phyloP scores from a whole-genome alignment of 1,140 invertebrate species.

The Agrypnia vestita region DNA sequence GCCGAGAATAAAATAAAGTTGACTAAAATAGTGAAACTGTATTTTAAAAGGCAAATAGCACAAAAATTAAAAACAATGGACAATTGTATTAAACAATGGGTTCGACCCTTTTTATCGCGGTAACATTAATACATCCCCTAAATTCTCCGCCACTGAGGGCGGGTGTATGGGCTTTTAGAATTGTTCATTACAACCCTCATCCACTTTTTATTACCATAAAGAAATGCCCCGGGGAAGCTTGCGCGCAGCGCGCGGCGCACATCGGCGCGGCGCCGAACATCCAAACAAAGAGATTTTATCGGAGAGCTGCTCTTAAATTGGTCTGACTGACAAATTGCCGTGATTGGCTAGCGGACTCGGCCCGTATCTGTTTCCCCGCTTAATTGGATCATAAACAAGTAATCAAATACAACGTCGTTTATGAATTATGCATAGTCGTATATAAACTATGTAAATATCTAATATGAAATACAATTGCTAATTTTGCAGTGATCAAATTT shows the following conservation, averaged over 20 bases:
- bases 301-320: constrained; percentile 41
- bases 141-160: constrained; percentile 24
- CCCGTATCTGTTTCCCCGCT: constrained; percentile 12
- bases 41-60: constrained; percentile 9
- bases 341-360: constrained; percentile 22
- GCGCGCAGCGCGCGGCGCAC: constrained; percentile 3
- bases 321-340: constrained; percentile 45
- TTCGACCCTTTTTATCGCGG: constrained; percentile 36
- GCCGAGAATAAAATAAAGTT: too few species aligned
- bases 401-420: too few species aligned
- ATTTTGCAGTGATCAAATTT: too few species aligned
- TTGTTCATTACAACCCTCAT: constrained; percentile 50
- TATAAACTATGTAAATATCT: too few species aligned
- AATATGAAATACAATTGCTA: too few species aligned
- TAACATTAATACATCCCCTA: constrained; percentile 11
- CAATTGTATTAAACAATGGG: constrained; percentile 31
- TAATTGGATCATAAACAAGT: constrained; percentile 44
- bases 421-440: too few species aligned
- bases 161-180: constrained; percentile 34
- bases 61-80: background rate
- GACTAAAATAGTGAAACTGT: background rate
- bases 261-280: background rate
- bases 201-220: constrained; percentile 55
- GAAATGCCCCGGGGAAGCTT: constrained; percentile 38
- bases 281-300: constrained; percentile 53